Percentiles rank a stretch among this genome's conserved stretches.
These are phyloP conservation scores for Dolichomitus sp. DNA, from an alignment of 2,888 invertebrate species.

Conservation along the genomic window DNA sequence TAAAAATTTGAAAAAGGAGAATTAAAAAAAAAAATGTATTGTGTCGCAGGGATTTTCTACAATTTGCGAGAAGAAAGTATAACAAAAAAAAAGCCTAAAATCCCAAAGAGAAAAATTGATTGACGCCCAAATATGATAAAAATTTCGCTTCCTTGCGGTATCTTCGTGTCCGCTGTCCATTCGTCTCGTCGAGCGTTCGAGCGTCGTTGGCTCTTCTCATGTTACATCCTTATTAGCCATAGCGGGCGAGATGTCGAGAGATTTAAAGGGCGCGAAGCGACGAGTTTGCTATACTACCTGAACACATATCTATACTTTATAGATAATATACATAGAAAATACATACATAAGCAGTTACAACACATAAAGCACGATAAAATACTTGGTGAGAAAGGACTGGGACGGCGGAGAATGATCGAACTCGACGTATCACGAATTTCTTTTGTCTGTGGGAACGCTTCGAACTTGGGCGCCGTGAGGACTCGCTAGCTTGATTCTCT, in stretches of 20 bases:
- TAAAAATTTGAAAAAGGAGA: too few relatives aligned
- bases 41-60: too few relatives aligned
- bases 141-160: not conserved
- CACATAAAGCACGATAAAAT: constrained; percentile 70
- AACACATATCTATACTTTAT: not conserved
- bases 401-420: constrained; percentile 78
- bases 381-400: constrained; percentile 60
- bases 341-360: constrained; percentile 9
- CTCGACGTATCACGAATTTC: constrained; percentile 82
- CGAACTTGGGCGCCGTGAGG: constrained; percentile 54
- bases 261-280: constrained; percentile 63
- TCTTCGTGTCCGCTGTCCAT: constrained; percentile 26
- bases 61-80: too few relatives aligned
- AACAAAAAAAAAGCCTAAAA: too few relatives aligned
- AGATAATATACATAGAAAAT: constrained; percentile 69
- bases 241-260: constrained; percentile 72
- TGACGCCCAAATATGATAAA: too few relatives aligned
- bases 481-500: not conserved
- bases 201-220: constrained; percentile 75
- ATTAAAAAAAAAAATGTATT: too few relatives aligned
- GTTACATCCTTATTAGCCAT: constrained; percentile 85
- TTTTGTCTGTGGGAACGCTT: constrained; percentile 84
- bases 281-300: not conserved
- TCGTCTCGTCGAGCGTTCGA: constrained; percentile 63
- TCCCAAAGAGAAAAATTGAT: too few relatives aligned